Evolutionary conservation across 2,113 vertebrate species (phyloP).

Genomic region (Thamnophis sirtalis): DNA sequence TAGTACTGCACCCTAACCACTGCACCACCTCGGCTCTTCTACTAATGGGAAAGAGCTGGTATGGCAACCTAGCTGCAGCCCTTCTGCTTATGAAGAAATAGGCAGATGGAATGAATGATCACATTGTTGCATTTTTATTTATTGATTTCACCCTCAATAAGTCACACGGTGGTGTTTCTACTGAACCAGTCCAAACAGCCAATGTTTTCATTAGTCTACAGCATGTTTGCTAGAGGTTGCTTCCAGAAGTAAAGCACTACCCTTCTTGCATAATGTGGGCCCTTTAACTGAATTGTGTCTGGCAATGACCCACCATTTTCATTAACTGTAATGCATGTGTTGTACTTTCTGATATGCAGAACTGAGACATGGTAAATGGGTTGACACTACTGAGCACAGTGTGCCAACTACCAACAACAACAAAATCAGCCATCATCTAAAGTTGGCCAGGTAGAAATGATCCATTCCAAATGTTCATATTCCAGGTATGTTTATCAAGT

Average conservation of each 20-base stretch:
- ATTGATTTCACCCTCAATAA: background rate
- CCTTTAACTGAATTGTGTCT: background rate
- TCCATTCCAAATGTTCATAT: background rate
- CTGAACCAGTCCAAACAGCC: background rate
- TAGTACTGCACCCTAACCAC: no score
- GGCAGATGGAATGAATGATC: background rate
- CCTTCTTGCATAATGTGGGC: background rate
- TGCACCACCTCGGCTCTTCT: no score
- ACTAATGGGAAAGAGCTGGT: background rate
- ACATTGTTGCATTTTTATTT: background rate
- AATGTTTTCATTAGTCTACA: background rate
- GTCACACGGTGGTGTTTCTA: background rate
- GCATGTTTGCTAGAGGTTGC: background rate
- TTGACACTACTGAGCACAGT: background rate
- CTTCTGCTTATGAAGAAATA: background rate
- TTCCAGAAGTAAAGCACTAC: background rate
- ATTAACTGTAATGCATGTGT: background rate
- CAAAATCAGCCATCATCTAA: background rate
- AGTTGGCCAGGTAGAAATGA: background rate
- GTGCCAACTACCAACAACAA: background rate
- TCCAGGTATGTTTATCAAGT: background rate
- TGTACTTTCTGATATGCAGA: background rate
- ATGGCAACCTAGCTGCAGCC: background rate
- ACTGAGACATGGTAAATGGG: background rate
- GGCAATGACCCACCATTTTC: background rate